phyloP scores from a whole-genome alignment of 2,797 vertebrate genomes.

The Megalops cyprinoides region DNA sequence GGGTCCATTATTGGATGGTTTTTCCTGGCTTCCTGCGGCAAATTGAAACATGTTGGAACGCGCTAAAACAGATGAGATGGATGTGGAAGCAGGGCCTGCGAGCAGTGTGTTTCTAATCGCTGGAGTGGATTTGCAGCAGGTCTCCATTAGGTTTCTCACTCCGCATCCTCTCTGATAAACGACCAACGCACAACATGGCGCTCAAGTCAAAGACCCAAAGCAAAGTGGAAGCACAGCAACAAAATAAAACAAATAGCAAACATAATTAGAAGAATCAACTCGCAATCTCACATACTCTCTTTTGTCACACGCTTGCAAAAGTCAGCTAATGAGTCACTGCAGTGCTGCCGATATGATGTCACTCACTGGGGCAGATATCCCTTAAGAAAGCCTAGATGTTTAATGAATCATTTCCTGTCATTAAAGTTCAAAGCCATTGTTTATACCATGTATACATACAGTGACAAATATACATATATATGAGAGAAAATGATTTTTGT shows the following conservation, averaged over 20 bases:
- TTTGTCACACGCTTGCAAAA: background rate
- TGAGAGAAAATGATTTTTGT: slow-evolving; percentile 54
- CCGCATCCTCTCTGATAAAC: slow-evolving; percentile 42
- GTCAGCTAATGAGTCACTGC: background rate
- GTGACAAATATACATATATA: slow-evolving; percentile 51
- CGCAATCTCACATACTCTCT: background rate
- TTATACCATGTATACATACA: slow-evolving; percentile 50
- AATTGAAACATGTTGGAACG: slow-evolving; percentile 53
- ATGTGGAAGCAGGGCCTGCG: slow-evolving; percentile 2
- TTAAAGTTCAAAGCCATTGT: slow-evolving; percentile 49
- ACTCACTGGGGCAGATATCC: slow-evolving; percentile 17
- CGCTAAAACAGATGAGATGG: slow-evolving; percentile 47
- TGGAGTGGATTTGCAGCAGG: slow-evolving; percentile 57
- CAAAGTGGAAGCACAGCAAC: slow-evolving; percentile 27
- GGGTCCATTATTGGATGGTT: slow-evolving; percentile 64
- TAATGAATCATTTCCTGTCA: slow-evolving; percentile 17
- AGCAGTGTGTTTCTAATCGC: slow-evolving; percentile 60
- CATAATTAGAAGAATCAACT: background rate
- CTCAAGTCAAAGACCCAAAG: background rate
- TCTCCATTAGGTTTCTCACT: slow-evolving; percentile 55
- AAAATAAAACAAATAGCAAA: slow-evolving; percentile 29
- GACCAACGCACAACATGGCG: slow-evolving; percentile 6
- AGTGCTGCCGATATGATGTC: background rate
- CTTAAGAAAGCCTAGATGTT: slow-evolving; percentile 6
- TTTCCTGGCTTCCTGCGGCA: slow-evolving; percentile 52